Percentiles rank a stretch among this genome's conserved stretches.
phyloP scores from a whole-genome alignment of 2,797 vertebrate species.

The Pempheris klunzingeri region DNA sequence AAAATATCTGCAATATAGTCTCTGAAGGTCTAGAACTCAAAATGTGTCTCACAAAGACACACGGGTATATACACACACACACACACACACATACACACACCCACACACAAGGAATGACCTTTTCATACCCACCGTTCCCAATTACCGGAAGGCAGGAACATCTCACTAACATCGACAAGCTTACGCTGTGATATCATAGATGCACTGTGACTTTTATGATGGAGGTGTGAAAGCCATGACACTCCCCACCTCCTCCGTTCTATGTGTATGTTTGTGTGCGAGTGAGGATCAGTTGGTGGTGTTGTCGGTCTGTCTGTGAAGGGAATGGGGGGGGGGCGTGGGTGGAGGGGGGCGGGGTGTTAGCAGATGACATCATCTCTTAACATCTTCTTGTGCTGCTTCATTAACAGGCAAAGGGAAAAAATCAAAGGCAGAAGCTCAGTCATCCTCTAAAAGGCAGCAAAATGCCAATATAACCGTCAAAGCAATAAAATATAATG shows the following conservation, averaged over 20 bases:
- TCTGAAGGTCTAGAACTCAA: conserved; percentile 24
- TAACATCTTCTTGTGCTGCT: conserved; percentile 73
- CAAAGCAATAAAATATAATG: conserved; percentile 79
- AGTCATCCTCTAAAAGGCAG: conserved; percentile 80
- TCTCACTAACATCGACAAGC: conserved; percentile 70
- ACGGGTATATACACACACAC: conserved; percentile 21
- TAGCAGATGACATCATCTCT: conserved; percentile 79
- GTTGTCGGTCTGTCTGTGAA: conserved; percentile 56
- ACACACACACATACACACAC: conserved; percentile 25
- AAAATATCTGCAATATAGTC: conserved; percentile 6
- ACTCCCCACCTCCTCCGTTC: conserved; percentile 58
- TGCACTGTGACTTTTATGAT: conserved; percentile 76
- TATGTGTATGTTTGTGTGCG: conserved; percentile 36
- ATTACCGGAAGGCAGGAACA: conserved; percentile 82
- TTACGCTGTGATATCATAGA: conserved; percentile 74
- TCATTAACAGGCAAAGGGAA: conserved; percentile 73
- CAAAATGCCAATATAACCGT: conserved; percentile 81
- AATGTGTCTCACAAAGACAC: conserved; percentile 44
- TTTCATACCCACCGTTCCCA: conserved; percentile 80
- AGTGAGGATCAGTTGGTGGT: conserved; percentile 42
- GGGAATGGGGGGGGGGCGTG: conserved; percentile 54
- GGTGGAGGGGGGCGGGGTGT: conserved; percentile 56
- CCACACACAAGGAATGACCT: conserved; percentile 73
- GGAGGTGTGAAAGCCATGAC: conserved; percentile 77
- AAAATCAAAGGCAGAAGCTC: conserved; percentile 76